Base-by-base conservation (phyloP, 2,113 vertebrate genomes). In the Acinonyx jubatus region DNA sequence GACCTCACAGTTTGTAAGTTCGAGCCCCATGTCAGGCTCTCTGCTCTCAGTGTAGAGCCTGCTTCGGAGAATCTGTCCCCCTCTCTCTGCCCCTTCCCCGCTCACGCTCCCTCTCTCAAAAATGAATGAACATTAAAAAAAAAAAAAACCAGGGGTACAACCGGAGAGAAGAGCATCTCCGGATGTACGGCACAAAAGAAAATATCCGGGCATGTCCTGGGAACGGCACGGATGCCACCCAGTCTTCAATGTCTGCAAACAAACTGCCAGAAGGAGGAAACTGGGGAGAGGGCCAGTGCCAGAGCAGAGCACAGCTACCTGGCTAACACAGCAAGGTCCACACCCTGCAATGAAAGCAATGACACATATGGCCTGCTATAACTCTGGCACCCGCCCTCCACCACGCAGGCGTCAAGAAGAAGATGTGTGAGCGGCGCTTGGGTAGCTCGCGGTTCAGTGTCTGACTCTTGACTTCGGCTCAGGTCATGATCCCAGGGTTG, bases 331-430 rank as follows among this genome's bases (percentile, higher is more conserved):
- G 12, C 45, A 4, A 29, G 48, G 16, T 50, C 7, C 27, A 0
- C 10, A 10, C 48, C 52, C 66, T 25, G 8, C 18, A 9, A 71
- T 11, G 31, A 50, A 27, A 16, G 25, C 78, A 55, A 8, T 19
- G 12, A 27, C 82, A 48, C 0, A 0, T 0, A 29, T 0, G 1
- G 74, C 55, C 92, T 13, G 2, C 36, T 29, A 16, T 4, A 19
- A 82, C n/a, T 68, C 31, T 38, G 29, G 52, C 23, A 7, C 38
- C n/a, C 33, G 73, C 38, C n/a, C 27, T 21, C 92, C 73, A 45
- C 18, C 21, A 23, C 0, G 38, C 50, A 36, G 76, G 41, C 69
- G 13, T 16, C 55, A 85, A 36, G 79, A 73, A n/a, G 52, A 1
- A 45, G 21, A 74, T 9, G 4, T 78, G 36, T 31, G 38, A 57